A percentile compares a stretch with the other conserved stretches of the same genome.
phyloP scores from a whole-genome alignment of 2,113 vertebrate genomes.

The Eublepharis macularius region DNA sequence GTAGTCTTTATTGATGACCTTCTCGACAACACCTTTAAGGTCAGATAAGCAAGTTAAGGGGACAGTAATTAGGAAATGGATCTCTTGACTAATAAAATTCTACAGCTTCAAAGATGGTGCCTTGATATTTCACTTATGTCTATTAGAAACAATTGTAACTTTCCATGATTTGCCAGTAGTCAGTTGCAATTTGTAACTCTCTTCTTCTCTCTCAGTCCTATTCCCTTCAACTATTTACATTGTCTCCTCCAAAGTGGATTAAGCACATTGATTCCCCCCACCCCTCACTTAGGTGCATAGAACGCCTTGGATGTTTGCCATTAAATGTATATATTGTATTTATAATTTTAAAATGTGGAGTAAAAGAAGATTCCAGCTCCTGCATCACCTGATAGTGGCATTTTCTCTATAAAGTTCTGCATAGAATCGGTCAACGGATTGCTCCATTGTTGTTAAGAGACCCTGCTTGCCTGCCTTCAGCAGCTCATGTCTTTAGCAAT shows the following conservation, averaged over 20 bases:
- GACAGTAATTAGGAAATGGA: conserved; percentile 32
- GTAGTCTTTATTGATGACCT: not conserved
- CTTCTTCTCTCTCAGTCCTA: not conserved
- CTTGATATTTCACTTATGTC: conserved; percentile 27
- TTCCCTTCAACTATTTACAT: not conserved
- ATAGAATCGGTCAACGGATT: not conserved
- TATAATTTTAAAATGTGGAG: not conserved
- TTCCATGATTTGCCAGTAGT: conserved; percentile 27
- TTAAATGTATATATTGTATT: not conserved
- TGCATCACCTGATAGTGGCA: not conserved
- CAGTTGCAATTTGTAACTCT: conserved; percentile 10
- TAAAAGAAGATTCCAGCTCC: not conserved
- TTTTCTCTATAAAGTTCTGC: not conserved
- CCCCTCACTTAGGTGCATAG: not conserved
- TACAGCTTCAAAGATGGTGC: conserved; percentile 35
- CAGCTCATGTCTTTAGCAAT: no score
- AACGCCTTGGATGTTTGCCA: conserved; percentile 3
- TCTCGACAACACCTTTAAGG: not conserved
- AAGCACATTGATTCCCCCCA: conserved; percentile 21
- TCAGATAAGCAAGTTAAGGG: conserved; percentile 7
- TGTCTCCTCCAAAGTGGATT: conserved; percentile 47
- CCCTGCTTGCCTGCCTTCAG: not conserved
- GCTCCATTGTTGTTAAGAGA: no score
- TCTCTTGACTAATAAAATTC: conserved; percentile 7
- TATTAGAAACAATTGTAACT: conserved; percentile 23